Conservation (phyloP, 23 tunicate genomes). For the Oikopleura albicans region DNA sequence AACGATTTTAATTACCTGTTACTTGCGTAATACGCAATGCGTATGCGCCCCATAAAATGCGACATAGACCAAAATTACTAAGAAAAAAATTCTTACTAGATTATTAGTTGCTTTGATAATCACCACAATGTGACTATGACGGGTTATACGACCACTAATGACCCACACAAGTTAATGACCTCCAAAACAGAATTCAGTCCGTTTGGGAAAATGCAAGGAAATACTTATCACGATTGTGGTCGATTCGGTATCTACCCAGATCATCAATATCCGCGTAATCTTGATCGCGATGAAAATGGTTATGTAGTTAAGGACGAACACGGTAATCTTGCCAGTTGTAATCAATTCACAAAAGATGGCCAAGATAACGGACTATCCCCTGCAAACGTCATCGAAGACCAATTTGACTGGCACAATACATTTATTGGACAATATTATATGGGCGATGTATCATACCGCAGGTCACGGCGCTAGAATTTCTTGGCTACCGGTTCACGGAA, state of each 20-base stretch:
- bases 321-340: neutral
- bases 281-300: neutral
- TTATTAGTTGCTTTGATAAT: too few relatives aligned
- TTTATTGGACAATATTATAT: neutral
- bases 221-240: neutral
- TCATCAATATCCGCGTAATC: neutral
- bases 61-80: too few relatives aligned
- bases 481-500: too few relatives aligned
- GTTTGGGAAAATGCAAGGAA: neutral
- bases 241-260: neutral
- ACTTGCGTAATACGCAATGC: too few relatives aligned
- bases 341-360: neutral
- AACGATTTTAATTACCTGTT: too few relatives aligned
- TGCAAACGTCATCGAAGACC: neutral
- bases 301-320: neutral
- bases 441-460: neutral
- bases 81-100: too few relatives aligned
- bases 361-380: conserved; percentile 1
- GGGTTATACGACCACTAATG: too few relatives aligned
- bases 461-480: too few relatives aligned
- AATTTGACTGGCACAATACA: conserved; percentile 12
- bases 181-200: too few relatives aligned
- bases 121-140: too few relatives aligned
- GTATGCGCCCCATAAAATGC: too few relatives aligned
- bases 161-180: too few relatives aligned